These are phyloP conservation scores for Notodonta ziczac DNA, from an alignment of 2,888 invertebrate genomes.

Conservation along the genomic window DNA sequence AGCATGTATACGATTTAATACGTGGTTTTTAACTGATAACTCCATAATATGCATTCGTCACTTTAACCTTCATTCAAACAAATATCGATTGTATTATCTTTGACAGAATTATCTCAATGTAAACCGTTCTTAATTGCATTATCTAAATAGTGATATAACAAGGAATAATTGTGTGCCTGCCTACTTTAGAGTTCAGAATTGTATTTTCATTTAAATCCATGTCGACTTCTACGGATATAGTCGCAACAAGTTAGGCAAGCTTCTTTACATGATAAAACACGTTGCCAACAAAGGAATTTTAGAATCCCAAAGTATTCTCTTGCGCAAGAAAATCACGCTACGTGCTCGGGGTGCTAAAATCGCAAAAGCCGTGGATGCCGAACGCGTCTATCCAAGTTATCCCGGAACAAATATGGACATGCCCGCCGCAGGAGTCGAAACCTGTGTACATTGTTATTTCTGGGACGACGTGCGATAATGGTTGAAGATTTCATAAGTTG, in stretches of 20 bases:
- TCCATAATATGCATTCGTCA: not conserved
- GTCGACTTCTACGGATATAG: conserved; percentile 19
- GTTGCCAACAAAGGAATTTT: conserved; percentile 60
- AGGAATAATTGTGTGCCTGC: not conserved
- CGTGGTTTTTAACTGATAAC: conserved; percentile 57
- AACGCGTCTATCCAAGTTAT: conserved; percentile 55
- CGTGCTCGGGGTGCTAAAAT: conserved; percentile 63
- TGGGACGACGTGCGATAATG: conserved; percentile 35
- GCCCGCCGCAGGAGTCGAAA: conserved; percentile 46
- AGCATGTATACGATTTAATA: conserved; percentile 53
- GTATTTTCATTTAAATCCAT: conserved; percentile 11
- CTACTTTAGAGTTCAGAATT: conserved; percentile 4
- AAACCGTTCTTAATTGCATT: conserved; percentile 28
- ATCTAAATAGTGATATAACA: not conserved
- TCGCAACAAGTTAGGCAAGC: conserved; percentile 26
- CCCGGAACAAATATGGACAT: conserved; percentile 60
- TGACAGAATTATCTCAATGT: conserved; percentile 28
- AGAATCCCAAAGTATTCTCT: conserved; percentile 54
- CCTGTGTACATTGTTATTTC: conserved; percentile 39
- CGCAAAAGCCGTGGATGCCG: conserved; percentile 51
- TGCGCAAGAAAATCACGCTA: conserved; percentile 55
- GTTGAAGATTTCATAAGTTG: conserved; percentile 25
- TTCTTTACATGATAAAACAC: conserved; percentile 39
- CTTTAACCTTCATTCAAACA: not conserved
- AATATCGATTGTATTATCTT: conserved; percentile 22